Percentiles rank a stretch among this genome's conserved stretches.
These are phyloP conservation scores for Montipora efflorescens DNA, from an alignment of 64 coral and sea anemone genomes.

Conservation along the genomic window DNA sequence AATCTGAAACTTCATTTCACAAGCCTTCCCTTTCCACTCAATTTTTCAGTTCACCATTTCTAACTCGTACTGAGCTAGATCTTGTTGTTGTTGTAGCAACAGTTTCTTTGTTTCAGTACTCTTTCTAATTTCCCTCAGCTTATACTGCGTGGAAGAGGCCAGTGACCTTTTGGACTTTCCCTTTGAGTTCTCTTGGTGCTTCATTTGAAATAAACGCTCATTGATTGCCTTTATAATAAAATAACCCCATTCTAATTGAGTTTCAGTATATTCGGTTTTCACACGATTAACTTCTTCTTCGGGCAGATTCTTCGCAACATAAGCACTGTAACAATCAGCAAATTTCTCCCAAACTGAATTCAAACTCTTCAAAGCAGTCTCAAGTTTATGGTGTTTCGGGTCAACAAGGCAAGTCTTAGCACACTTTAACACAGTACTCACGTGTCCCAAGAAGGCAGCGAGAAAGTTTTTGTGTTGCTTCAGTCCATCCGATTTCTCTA, in stretches of 20 bases:
- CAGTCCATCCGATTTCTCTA: background rate
- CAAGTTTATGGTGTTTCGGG: background rate
- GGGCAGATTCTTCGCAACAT: background rate
- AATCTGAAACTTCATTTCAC: slow-evolving; percentile 50
- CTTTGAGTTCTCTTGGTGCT: background rate
- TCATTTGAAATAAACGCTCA: background rate
- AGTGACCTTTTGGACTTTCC: background rate
- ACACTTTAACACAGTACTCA: background rate
- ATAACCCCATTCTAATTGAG: too few species aligned
- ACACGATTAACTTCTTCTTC: background rate
- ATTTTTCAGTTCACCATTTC: slow-evolving; percentile 32
- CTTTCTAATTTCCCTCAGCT: slow-evolving; percentile 27
- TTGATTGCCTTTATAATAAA: background rate
- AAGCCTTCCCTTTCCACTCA: slow-evolving; percentile 42
- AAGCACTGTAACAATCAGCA: background rate
- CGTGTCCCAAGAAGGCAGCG: slow-evolving; percentile 7
- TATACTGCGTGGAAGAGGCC: background rate
- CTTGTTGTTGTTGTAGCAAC: slow-evolving; percentile 29
- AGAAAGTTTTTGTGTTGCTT: slow-evolving; percentile 29
- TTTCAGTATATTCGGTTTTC: background rate
- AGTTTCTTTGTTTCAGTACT: slow-evolving; percentile 29
- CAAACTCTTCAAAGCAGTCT: background rate
- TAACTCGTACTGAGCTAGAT: slow-evolving; percentile 5
- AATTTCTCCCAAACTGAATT: background rate
- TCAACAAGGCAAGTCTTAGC: background rate